Evolutionary conservation across 2,113 vertebrate species (phyloP), one percentile per base, ranked within the genome.

Genomic region (Sylvilagus bachmani): DNA sequence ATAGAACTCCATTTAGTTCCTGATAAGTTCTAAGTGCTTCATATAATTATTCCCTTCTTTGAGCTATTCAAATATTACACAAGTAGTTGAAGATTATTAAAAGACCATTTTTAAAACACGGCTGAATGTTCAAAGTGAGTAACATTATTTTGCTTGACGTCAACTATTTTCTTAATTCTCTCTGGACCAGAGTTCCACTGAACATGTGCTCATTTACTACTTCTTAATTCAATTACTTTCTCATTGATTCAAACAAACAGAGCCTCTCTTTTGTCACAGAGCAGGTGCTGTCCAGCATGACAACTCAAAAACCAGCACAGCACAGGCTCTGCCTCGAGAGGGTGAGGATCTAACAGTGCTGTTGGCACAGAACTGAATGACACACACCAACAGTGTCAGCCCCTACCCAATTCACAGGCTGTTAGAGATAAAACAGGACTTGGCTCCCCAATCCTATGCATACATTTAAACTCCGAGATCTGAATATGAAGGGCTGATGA

Each of bases 151-250:
- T 92, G 29, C 51, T 13, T 71, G 64, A 81, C 86, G 25, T 75
- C 84, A 88, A 66, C 27, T 17, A 93, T 95, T 96, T 58, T 90
- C 64, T 93, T 78, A 91, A 69, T 92, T 70, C 25, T 79, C 87
- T 80, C 13, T 53, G 27, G 33, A 64, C 31, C 87, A 81, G 24
- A 78, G 27, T 91, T 96, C 36, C 38, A 33, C 36, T 77, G 22
- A 75, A 96, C 92, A 53, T 78, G 5, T 25, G 12, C 1, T 53
- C 24, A 58, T 79, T 80, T 64, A 83, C 13, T 71, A n/a, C 75
- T 58, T 86, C 66, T 51, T 36, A 77, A 77, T 91, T 24, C 29
- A 36, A 61, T 33, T 91, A 36, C 49, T 67, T 58, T 81, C 79
- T 85, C 36, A 90, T 58, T 38, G 77, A 85, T 85, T 81, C 36